phyloP scores from a whole-genome alignment of 2,888 invertebrate genomes.

The Standfussiana lucernea region DNA sequence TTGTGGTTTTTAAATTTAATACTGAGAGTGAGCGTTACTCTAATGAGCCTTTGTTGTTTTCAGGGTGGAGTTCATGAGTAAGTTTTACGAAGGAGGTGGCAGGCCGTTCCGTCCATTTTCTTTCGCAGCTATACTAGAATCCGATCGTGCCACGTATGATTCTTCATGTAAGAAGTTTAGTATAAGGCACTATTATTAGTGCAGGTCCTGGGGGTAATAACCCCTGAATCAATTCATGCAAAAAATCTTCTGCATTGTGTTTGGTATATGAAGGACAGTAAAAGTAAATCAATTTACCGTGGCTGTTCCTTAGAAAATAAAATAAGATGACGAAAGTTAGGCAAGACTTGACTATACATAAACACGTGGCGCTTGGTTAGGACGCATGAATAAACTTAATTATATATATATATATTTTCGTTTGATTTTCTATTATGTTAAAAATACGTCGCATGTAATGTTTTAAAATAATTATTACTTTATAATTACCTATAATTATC shows the following conservation, averaged over 20 bases:
- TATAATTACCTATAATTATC: not conserved
- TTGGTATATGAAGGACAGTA: not conserved
- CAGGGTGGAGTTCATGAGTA: conserved; percentile 99
- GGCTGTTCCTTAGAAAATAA: not conserved
- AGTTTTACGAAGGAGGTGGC: conserved; percentile 94
- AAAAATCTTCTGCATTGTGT: not conserved
- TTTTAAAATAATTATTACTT: conserved; percentile 3
- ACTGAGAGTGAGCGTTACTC: not conserved
- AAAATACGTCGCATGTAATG: not conserved
- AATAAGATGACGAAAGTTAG: not conserved
- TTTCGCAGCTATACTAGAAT: conserved; percentile 87
- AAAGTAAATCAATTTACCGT: not conserved
- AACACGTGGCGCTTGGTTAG: not conserved
- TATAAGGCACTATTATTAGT: not conserved
- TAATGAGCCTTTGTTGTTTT: conserved; percentile 50
- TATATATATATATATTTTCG: not conserved
- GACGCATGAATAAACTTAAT: not conserved
- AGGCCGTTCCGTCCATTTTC: conserved; percentile 93
- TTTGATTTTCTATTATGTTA: not conserved
- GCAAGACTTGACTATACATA: not conserved
- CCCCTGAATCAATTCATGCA: not conserved
- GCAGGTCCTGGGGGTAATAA: no score
- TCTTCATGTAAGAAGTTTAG: conserved; percentile 70
- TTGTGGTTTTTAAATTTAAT: not conserved
- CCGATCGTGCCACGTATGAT: conserved; percentile 69